Conservation (phyloP, 2,888 invertebrate genomes). For the Spilarctia lutea region DNA sequence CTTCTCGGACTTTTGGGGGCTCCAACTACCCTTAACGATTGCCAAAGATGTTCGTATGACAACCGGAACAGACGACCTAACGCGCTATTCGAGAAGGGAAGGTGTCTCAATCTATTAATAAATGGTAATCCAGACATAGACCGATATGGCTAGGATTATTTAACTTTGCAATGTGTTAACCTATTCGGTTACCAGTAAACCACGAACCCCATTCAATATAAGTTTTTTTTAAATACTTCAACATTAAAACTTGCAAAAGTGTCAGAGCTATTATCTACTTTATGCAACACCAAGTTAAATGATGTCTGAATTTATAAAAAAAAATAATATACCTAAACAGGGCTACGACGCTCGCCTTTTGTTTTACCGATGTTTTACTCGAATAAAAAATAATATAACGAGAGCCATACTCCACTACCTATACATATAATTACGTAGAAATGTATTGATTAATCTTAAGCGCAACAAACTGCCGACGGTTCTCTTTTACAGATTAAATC, state of each 20-base stretch:
- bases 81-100: no score
- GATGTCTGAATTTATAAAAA: background rate
- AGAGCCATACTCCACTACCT: background rate
- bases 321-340: background rate
- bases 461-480: constrained; percentile 35
- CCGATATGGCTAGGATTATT: no score
- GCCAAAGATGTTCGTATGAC: no score
- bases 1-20: no score
- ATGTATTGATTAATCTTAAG: constrained; percentile 15
- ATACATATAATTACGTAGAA: background rate
- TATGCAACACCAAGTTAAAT: background rate
- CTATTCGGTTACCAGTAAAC: no score
- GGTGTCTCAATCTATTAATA: no score
- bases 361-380: background rate
- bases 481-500: constrained; percentile 55
- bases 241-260: background rate
- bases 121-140: no score
- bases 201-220: background rate
- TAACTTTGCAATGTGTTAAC: no score
- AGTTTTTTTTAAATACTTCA: background rate
- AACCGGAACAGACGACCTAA: no score
- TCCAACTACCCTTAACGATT: no score
- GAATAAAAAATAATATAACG: background rate
- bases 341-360: background rate
- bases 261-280: background rate